Base-by-base conservation (phyloP, 2,888 invertebrate species). In the Euproctis similis region DNA sequence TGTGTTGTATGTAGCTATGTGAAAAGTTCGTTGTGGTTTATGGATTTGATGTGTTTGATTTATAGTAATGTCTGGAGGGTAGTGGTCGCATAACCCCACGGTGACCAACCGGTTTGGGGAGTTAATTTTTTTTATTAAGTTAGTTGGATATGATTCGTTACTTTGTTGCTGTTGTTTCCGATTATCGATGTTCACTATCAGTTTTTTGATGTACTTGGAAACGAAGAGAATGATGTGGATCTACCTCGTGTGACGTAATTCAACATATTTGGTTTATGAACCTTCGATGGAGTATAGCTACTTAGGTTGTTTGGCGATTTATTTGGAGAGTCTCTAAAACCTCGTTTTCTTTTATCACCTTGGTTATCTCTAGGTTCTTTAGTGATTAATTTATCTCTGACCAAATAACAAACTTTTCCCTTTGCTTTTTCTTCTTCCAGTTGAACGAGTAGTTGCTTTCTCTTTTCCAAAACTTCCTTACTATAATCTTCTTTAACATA, bases 21-120 rank as follows among this genome's bases (percentile, higher is more conserved):
- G 12, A n/a, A 30, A 13, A 13, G 18, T 30, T 9, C 8, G 17
- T 23, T 28, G 10, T 28, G 17, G 23, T 28, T 17, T n/a, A n/a
- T n/a, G n/a, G 18, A 19, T 29, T 12, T 13, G 17, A 8, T 18
- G 24, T 12, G 9, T 29, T 22, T 28, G 22, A 28, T 33, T 18
- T 18, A 7, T 28, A n/a, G 8, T 28, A 26, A 16, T 21, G 26
- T 25, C 33, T 33, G 25, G 32, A 33, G 25, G 32, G 32, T 20
- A 22, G 16, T 33, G 23, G 33, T 33, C 26, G 8, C 21, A 20
- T 26, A 21, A 28, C 23, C 24, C 32, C 19, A 28, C 32, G 32
- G 28, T 19, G 32, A 32, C 32, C 32, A 32, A 24, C 32, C 29
- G 33, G 28, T 13, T 29, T 33, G 33, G 29, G 29, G n/a, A n/a